Evolutionary conservation across 2,888 invertebrate genomes (phyloP).

Genomic region (Stictocephala bisonia): DNA sequence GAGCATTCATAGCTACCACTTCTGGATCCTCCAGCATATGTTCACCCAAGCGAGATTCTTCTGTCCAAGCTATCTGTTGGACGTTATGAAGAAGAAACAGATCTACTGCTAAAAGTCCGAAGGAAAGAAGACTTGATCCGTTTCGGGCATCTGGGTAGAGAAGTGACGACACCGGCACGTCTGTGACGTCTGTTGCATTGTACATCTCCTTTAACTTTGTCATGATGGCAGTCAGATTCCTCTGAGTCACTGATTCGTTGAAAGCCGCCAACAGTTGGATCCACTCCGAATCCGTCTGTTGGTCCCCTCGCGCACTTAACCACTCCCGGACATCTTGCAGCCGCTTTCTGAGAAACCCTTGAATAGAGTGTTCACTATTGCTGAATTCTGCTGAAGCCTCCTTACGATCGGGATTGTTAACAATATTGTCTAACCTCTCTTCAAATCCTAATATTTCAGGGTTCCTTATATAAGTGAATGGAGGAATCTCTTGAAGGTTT

Average conservation of each 20-base stretch:
- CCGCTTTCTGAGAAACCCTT: slow-evolving; percentile 67
- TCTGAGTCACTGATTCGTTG: slow-evolving; percentile 68
- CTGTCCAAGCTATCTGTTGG: slow-evolving; percentile 70
- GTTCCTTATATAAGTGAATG: slow-evolving; percentile 40
- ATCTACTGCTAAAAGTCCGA: slow-evolving; percentile 70
- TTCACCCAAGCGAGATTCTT: slow-evolving; percentile 66
- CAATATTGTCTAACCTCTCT: slow-evolving; percentile 31
- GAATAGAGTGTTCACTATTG: slow-evolving; percentile 65
- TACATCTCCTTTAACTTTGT: slow-evolving; percentile 68
- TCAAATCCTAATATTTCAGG: slow-evolving; percentile 14
- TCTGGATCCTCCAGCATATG: slow-evolving; percentile 69
- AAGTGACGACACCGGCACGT: slow-evolving; percentile 56
- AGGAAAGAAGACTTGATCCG: slow-evolving; percentile 68
- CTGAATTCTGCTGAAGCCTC: slow-evolving; percentile 14
- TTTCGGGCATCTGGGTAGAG: slow-evolving; percentile 63
- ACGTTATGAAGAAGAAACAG: slow-evolving; percentile 70
- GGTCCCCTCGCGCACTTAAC: slow-evolving; percentile 64
- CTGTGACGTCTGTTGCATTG: slow-evolving; percentile 64
- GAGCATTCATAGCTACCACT: slow-evolving; percentile 69
- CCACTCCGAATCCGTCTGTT: slow-evolving; percentile 53
- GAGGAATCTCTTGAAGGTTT: slow-evolving; percentile 26
- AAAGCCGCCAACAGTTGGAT: slow-evolving; percentile 65
- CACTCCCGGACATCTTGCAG: slow-evolving; percentile 69
- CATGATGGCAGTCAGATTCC: slow-evolving; percentile 68
- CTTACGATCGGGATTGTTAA: background rate